Evolutionary conservation across 2,888 invertebrate genomes (phyloP).

Genomic region (Plebejus argus): DNA sequence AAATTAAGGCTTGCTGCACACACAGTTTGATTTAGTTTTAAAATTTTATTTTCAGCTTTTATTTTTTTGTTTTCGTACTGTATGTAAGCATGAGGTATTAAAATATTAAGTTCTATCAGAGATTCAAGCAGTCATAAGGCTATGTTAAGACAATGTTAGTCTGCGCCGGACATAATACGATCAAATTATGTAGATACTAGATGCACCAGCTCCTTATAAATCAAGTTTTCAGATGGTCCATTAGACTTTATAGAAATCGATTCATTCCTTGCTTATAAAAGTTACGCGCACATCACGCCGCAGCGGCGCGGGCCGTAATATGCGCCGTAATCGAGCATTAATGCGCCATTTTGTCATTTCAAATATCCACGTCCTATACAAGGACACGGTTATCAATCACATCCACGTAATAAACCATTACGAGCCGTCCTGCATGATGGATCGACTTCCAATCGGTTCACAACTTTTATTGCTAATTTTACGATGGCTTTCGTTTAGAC

Average conservation of each 20-base stretch:
- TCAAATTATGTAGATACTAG: too few relatives aligned
- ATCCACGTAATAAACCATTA: background rate
- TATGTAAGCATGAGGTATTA: too few relatives aligned
- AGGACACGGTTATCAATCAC: conserved; percentile 3
- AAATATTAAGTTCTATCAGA: too few relatives aligned
- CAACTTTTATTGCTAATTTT: conserved; percentile 25
- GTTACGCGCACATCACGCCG: background rate
- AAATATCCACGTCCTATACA: background rate
- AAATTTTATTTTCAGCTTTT: background rate
- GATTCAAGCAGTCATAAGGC: too few relatives aligned
- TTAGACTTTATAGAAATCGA: background rate
- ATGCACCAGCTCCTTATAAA: background rate
- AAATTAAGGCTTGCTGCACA: background rate
- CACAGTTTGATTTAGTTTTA: background rate
- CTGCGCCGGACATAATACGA: too few relatives aligned
- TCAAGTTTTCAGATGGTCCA: background rate
- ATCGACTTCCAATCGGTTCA: conserved; percentile 10
- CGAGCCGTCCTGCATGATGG: background rate
- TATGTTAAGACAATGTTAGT: too few relatives aligned
- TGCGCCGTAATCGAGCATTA: background rate
- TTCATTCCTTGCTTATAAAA: background rate
- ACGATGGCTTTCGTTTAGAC: background rate
- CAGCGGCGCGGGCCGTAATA: background rate
- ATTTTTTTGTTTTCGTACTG: background rate
- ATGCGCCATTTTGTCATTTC: background rate